phyloP scores from a whole-genome alignment of 2,113 vertebrate genomes.

The Tichodroma muraria region DNA sequence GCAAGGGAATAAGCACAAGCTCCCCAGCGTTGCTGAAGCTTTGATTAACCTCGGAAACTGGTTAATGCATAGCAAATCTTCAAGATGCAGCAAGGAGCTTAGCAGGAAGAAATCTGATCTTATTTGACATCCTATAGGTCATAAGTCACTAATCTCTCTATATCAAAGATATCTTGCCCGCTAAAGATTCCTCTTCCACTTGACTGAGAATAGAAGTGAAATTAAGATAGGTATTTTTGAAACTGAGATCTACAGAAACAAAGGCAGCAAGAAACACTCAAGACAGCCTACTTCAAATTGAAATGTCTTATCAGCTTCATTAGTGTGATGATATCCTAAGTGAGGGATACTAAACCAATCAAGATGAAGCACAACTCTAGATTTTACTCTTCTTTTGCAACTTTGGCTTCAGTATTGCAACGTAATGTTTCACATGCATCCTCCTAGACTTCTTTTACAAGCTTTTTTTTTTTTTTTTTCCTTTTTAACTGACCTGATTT shows the following conservation, averaged over 20 bases:
- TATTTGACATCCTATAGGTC: not conserved
- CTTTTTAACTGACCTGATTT: not conserved
- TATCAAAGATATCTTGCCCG: not conserved
- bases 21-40: not conserved
- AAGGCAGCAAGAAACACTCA: not conserved
- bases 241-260: not conserved
- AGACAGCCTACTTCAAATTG: not conserved
- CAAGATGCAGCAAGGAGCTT: not conserved
- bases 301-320: not conserved
- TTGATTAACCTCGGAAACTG: not conserved
- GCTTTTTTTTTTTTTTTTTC: accelerated
- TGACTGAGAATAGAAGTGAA: not conserved
- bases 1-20: not conserved
- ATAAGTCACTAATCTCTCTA: not conserved
- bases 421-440: not conserved
- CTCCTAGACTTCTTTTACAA: not conserved
- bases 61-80: not conserved
- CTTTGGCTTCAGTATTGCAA: not conserved
- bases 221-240: not conserved
- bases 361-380: not conserved
- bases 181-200: not conserved
- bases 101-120: not conserved
- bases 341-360: not conserved
- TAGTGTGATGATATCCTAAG: not conserved
- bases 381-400: not conserved